Percentiles rank a stretch among this genome's conserved stretches.
Conservation (phyloP, 2,888 invertebrate species). For the Pseudanteris insignis region DNA sequence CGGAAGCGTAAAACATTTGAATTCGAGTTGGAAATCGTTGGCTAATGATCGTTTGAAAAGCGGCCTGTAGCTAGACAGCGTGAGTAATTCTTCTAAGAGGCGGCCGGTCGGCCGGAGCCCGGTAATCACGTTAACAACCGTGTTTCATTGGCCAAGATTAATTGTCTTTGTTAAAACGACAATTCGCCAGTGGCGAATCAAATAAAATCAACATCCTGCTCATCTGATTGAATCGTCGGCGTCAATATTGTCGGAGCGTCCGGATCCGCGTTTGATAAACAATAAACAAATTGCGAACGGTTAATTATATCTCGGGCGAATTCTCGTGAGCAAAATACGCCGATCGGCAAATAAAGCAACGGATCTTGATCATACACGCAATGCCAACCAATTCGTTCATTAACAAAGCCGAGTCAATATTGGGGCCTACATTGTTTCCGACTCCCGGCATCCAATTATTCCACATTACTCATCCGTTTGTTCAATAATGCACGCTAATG, state of each 20-base stretch:
- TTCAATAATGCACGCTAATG: slow-evolving; percentile 39
- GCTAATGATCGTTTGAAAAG: background rate
- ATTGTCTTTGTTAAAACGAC: slow-evolving; percentile 10
- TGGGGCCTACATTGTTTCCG: slow-evolving; percentile 38
- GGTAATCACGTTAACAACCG: background rate
- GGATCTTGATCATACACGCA: slow-evolving; percentile 34
- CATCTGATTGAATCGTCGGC: slow-evolving; percentile 15
- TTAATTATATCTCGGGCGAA: slow-evolving; percentile 17
- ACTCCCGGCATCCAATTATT: slow-evolving; percentile 38
- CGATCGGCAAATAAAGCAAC: slow-evolving; percentile 26
- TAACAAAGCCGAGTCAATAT: slow-evolving; percentile 43
- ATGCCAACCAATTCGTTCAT: slow-evolving; percentile 33
- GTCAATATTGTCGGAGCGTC: slow-evolving; percentile 21
- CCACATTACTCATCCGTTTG: slow-evolving; percentile 40
- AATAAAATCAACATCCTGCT: slow-evolving; percentile 6
- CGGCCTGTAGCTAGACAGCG: too few species aligned
- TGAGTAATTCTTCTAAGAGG: too few species aligned
- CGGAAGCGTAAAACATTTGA: too few species aligned
- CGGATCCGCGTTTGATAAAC: slow-evolving; percentile 19
- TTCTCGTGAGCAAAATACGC: slow-evolving; percentile 29
- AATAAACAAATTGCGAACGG: slow-evolving; percentile 34
- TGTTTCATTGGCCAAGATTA: background rate
- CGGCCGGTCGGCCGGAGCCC: too few species aligned
- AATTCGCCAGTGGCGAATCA: slow-evolving; percentile 4
- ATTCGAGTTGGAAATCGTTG: too few species aligned